Base-by-base conservation (phyloP, 2,888 invertebrate genomes). In the Metellina segmentata region DNA sequence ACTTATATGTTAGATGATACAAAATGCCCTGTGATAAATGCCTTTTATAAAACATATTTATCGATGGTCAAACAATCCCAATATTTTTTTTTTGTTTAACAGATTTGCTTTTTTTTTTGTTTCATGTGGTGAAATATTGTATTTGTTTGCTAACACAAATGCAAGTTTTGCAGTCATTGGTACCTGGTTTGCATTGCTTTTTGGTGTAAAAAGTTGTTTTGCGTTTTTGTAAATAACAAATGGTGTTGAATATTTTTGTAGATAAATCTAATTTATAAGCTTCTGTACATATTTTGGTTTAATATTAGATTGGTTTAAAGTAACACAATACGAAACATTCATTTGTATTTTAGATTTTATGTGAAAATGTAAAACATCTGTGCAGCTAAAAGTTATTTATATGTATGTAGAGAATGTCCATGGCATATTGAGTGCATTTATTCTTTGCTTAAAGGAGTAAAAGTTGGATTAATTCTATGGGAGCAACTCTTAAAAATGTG, bases 11-110 rank as follows among this genome's bases (percentile, higher is more conserved):
- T 85, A 75, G 61, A 82, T 71, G 19, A 82, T 53, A 85, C 72
- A 85, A 51, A 51, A 82, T 71, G 20, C 52, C 85, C 85, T 85
- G 85, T 85, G 85, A 85, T 85, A 85, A 75, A 49, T 53, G 34
- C 79, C 34, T 79, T 85, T 75, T 85, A 85, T 75, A 61, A 85
- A 16, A 61, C 53, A 34, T 74, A 53, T 74, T 61, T 16, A 61
- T 61, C 7, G 9, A 16, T 61, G 16, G 61, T 61, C n/a, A 51
- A 19, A 51, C 9, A 51, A 7, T 20, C 16, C 34, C 7, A 34
- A 61, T 79, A 13, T 79, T 20, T 20, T 77, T 79, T 20, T 20
- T 77, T 77, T 61, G 61, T 11, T 51, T 19, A 8, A 79, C n/a
- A 5, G n/a, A 34, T 61, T 79, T 79, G 61, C 61, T 79, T 34